Conservation (phyloP, 2,888 invertebrate genomes). For the Balanococcus diminutus region DNA sequence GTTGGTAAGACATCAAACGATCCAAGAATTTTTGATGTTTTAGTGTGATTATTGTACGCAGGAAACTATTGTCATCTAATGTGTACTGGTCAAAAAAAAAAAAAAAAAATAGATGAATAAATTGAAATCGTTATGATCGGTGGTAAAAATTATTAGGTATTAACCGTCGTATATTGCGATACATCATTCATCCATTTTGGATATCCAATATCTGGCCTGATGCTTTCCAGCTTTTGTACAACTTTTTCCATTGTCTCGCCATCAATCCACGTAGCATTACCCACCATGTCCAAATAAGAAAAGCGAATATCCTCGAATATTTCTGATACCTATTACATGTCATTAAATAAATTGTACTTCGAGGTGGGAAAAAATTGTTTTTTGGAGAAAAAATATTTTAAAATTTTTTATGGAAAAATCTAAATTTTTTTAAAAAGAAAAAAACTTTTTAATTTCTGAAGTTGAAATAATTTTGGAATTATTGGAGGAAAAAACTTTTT, state of each 20-base stretch:
- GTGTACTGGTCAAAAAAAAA: not conserved
- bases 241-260: not conserved
- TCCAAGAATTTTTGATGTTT: not conserved
- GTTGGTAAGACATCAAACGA: not conserved
- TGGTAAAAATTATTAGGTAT: too few species aligned
- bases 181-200: slow-evolving; percentile 4
- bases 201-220: not conserved
- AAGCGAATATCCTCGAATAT: not conserved
- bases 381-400: too few species aligned
- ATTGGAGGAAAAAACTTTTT: too few species aligned
- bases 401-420: too few species aligned
- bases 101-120: not conserved
- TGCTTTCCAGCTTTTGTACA: not conserved
- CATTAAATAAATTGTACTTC: not conserved
- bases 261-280: not conserved
- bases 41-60: not conserved
- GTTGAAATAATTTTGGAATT: too few species aligned
- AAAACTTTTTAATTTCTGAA: too few species aligned
- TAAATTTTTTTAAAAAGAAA: too few species aligned
- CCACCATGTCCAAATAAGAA: not conserved
- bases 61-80: slow-evolving; percentile 3
- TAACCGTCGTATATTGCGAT: not conserved
- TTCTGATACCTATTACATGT: not conserved
- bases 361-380: not conserved
- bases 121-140: not conserved